A percentile compares a stretch with the other conserved stretches of the same genome.
These are phyloP conservation scores for Bubo scandiacus DNA, from an alignment of 2,113 vertebrate species.

Conservation along the genomic window DNA sequence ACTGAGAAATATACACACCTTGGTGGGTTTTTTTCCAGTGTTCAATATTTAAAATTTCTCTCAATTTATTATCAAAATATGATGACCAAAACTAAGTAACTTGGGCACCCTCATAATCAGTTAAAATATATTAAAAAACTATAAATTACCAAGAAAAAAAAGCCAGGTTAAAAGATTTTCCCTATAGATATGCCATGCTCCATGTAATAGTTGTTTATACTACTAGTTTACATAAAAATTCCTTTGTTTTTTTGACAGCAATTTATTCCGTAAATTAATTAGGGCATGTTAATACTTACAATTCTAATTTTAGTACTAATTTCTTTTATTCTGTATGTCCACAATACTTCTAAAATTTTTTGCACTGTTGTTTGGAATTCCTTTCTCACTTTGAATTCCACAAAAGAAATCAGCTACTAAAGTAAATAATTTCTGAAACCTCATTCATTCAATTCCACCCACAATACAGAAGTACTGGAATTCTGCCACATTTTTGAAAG, in stretches of 20 bases:
- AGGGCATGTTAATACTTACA: background rate
- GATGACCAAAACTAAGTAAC: background rate
- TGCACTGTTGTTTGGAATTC: background rate
- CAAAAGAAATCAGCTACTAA: background rate
- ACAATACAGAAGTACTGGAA: background rate
- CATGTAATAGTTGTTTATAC: background rate
- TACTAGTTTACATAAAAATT: background rate
- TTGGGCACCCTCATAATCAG: background rate
- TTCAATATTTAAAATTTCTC: background rate
- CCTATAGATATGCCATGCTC: fast-evolving
- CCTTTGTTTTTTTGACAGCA: background rate
- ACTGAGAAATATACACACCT: background rate
- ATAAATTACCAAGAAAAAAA: background rate
- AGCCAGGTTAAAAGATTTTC: background rate
- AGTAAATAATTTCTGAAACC: background rate
- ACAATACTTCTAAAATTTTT: background rate
- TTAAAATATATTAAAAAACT: background rate
- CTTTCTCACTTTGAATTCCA: background rate
- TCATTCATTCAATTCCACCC: background rate
- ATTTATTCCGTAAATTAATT: background rate
- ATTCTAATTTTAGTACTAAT: background rate
- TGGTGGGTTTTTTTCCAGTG: background rate
- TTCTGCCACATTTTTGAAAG: background rate
- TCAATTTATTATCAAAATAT: background rate
- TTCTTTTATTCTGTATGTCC: background rate